phyloP scores from a whole-genome alignment of 2,113 vertebrate genomes.

The Oxyura jamaicensis region DNA sequence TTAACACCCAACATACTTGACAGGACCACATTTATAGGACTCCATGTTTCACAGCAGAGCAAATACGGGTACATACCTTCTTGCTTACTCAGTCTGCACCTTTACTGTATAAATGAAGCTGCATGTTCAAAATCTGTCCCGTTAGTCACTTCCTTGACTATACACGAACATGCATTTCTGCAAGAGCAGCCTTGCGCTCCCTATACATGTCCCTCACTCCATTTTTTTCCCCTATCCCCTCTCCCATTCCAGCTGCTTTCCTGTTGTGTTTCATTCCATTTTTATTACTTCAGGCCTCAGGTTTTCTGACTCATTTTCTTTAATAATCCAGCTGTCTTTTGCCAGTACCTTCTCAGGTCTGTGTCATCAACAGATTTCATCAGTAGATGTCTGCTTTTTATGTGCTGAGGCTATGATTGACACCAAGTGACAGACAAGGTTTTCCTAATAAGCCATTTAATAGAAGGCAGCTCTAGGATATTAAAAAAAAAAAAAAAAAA shows the following conservation, averaged over 20 bases:
- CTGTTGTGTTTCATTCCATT: neutral
- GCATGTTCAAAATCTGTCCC: neutral
- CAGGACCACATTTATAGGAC: neutral
- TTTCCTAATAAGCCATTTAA: neutral
- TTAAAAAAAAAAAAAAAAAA: neutral
- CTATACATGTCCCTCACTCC: neutral
- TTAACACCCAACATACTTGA: accelerated
- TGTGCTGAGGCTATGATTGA: neutral
- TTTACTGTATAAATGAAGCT: neutral
- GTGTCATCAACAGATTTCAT: neutral
- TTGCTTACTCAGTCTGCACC: neutral
- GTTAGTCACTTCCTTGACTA: neutral
- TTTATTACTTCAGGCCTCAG: neutral
- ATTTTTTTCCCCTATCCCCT: neutral
- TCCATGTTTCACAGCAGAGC: neutral
- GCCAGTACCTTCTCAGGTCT: neutral
- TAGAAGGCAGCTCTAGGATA: neutral
- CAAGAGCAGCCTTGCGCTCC: neutral
- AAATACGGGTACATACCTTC: neutral
- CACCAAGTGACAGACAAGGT: neutral
- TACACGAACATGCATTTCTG: neutral
- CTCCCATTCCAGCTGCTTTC: neutral
- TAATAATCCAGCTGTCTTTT: neutral
- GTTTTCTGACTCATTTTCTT: neutral
- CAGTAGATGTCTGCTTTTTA: neutral